These are phyloP conservation scores for Lepeophtheirus salmonis DNA, from an alignment of 1,140 invertebrate species.

Conservation along the genomic window DNA sequence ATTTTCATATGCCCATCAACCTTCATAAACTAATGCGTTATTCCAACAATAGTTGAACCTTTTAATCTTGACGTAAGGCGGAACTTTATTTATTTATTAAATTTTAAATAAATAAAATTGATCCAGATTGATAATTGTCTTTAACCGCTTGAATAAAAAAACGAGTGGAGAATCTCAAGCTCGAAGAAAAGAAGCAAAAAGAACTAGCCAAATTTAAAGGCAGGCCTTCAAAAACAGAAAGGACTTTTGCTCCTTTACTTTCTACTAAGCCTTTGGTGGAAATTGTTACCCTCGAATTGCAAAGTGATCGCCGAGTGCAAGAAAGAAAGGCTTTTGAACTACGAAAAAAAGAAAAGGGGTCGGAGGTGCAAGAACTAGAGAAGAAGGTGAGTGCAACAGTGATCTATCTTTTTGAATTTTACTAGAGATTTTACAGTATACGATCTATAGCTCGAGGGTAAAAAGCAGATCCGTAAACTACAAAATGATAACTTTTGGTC, in stretches of 20 bases:
- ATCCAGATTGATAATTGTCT: not conserved
- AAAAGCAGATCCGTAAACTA: too few relatives aligned
- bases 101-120: too few relatives aligned
- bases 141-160: not conserved
- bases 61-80: constrained; percentile 5
- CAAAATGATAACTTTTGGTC: too few relatives aligned
- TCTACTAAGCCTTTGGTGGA: not conserved
- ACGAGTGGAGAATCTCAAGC: not conserved
- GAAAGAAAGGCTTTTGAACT: not conserved
- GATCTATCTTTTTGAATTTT: too few relatives aligned
- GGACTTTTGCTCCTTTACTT: not conserved
- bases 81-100: too few relatives aligned
- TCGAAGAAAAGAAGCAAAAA: not conserved
- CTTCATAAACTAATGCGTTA: not conserved
- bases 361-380: not conserved
- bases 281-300: not conserved
- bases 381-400: too few relatives aligned
- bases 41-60: not conserved
- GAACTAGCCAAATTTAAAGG: not conserved
- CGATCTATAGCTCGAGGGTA: too few relatives aligned
- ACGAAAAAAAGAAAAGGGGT: not conserved
- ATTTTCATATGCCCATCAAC: not conserved
- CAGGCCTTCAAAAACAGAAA: not conserved
- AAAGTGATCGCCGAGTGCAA: not conserved
- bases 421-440: too few relatives aligned